These are phyloP conservation scores for Genyomyrus donnyi DNA, from an alignment of 2,113 vertebrate species.

Conservation along the genomic window DNA sequence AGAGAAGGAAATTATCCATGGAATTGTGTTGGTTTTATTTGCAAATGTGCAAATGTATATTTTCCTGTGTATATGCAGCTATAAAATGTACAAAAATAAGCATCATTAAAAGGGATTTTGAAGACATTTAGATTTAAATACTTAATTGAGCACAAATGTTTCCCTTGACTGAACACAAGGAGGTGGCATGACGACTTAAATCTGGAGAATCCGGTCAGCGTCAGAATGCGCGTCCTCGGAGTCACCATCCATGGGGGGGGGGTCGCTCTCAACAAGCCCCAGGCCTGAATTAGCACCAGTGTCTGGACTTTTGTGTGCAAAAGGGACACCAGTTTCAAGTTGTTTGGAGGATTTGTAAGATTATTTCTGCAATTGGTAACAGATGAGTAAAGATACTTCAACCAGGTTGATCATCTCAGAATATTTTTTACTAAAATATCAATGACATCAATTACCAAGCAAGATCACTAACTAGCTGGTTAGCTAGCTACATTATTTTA, in stretches of 20 bases:
- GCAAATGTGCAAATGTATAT: not conserved
- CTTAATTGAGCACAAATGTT: not conserved
- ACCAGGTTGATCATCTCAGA: not conserved
- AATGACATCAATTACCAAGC: not conserved
- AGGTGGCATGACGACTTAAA: not conserved
- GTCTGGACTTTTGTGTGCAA: not conserved
- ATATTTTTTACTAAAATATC: not conserved
- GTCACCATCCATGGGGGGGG: no score
- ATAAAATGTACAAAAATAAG: not conserved
- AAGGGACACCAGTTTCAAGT: not conserved
- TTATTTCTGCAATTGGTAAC: not conserved
- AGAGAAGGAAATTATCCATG: not conserved
- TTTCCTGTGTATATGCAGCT: not conserved
- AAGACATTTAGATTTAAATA: not conserved
- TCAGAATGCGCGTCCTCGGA: not conserved
- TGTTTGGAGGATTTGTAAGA: not conserved
- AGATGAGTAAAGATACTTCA: not conserved
- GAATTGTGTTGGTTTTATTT: not conserved
- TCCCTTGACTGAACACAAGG: not conserved
- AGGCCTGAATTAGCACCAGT: not conserved
- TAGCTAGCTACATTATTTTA: not conserved
- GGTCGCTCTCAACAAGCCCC: not conserved
- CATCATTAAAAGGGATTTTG: not conserved
- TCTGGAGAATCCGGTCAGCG: not conserved
- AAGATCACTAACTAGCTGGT: not conserved